These are phyloP conservation scores for Drosophila helvetica DNA, from an alignment of 2,888 invertebrate species.

Conservation along the genomic window DNA sequence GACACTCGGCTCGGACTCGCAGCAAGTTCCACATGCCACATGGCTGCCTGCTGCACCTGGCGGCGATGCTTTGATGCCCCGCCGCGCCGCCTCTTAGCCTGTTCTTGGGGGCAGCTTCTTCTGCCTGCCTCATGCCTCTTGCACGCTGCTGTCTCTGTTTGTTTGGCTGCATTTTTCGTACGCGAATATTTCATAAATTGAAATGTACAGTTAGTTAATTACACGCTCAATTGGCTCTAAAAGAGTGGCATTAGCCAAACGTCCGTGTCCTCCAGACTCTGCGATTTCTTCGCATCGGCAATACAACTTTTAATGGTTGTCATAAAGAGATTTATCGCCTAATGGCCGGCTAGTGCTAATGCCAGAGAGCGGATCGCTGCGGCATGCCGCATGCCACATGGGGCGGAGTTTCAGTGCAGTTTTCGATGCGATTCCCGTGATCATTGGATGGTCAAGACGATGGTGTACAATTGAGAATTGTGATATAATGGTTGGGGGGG, in stretches of 20 bases:
- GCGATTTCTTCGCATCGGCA: constrained; percentile 57
- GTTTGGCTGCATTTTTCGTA: constrained; percentile 30
- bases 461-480: neutral
- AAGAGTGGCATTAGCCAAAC: constrained; percentile 66
- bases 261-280: constrained; percentile 16
- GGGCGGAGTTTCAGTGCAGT: constrained; percentile 10
- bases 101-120: constrained; percentile 46
- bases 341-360: constrained; percentile 28
- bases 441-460: neutral
- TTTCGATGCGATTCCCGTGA: neutral
- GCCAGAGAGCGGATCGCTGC: neutral
- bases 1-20: constrained; percentile 69
- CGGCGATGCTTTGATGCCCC: constrained; percentile 46
- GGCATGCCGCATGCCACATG: neutral
- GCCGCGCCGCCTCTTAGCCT: constrained; percentile 1
- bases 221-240: constrained; percentile 74
- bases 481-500: neutral
- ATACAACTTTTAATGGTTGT: constrained; percentile 59
- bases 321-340: constrained; percentile 67
- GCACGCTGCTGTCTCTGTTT: constrained; percentile 23
- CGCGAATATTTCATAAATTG: constrained; percentile 74
- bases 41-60: constrained; percentile 58
- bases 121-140: neutral
- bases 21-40: constrained; percentile 38
- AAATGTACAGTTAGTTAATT: constrained; percentile 80